These are phyloP conservation scores for Microtus ochrogaster DNA, from an alignment of 2,113 vertebrate genomes.

Conservation along the genomic window DNA sequence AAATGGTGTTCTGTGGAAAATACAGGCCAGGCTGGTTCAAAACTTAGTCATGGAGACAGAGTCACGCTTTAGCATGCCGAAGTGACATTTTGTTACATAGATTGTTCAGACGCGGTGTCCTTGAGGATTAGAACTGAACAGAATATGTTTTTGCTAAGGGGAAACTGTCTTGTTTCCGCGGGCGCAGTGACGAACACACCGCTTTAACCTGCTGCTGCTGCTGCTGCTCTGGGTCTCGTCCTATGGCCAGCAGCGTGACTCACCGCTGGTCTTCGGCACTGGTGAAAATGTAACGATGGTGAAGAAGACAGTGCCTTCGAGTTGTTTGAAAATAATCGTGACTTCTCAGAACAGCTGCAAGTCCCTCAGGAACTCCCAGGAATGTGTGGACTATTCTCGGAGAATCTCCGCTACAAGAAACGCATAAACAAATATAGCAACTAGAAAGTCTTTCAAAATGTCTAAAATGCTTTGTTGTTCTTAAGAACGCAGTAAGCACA, in stretches of 20 bases:
- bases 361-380: not conserved
- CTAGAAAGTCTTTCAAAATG: not conserved
- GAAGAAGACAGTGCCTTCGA: not conserved
- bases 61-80: not conserved
- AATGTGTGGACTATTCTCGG: not conserved
- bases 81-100: not conserved
- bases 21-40: not conserved
- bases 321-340: not conserved
- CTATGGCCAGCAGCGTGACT: not conserved
- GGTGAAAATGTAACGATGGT: not conserved
- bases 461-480: not conserved
- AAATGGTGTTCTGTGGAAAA: not conserved
- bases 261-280: not conserved
- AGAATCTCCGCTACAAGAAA: constrained; percentile 1
- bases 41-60: not conserved
- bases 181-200: not conserved
- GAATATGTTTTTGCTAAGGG: not conserved
- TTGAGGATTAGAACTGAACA: constrained; percentile 12
- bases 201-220: not conserved
- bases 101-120: not conserved
- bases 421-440: not conserved
- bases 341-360: not conserved
- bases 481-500: not conserved
- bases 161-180: not conserved
- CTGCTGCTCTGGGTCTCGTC: not conserved